phyloP scores from a whole-genome alignment of 2,888 invertebrate species.

The Julus scandinavius region DNA sequence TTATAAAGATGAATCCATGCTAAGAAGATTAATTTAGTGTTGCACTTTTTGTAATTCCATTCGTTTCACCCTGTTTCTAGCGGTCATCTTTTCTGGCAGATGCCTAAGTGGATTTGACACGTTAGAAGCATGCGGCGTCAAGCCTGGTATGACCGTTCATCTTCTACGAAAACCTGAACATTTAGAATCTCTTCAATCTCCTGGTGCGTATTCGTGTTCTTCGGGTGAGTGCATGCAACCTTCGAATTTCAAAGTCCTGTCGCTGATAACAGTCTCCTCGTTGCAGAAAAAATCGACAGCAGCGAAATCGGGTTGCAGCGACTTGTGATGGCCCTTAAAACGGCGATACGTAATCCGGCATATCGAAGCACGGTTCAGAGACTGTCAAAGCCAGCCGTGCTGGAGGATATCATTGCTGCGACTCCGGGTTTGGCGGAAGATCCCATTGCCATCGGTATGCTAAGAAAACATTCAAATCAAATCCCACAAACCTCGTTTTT shows the following conservation, averaged over 20 bases:
- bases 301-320: constrained; percentile 74
- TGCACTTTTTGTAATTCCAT: not conserved
- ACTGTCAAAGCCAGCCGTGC: constrained; percentile 68
- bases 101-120: constrained; percentile 74
- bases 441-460: constrained; percentile 73
- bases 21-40: not conserved
- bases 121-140: constrained; percentile 73
- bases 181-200: not conserved
- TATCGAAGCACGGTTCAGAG: constrained; percentile 73
- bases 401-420: constrained; percentile 77
- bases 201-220: constrained; percentile 56
- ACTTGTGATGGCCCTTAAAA: constrained; percentile 73
- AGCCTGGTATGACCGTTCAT: constrained; percentile 71
- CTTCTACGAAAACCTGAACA: constrained; percentile 65
- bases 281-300: constrained; percentile 50
- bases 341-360: constrained; percentile 72
- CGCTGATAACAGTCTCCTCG: not conserved
- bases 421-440: constrained; percentile 78
- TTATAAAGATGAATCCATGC: not conserved
- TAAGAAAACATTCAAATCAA: no score
- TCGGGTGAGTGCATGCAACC: no score
- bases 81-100: constrained; percentile 78
- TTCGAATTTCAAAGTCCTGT: not conserved
- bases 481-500: no score
- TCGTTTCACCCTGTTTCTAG: constrained; percentile 66